Evolutionary conservation across 2,888 invertebrate species (phyloP).

Genomic region (Doris montereyensis): DNA sequence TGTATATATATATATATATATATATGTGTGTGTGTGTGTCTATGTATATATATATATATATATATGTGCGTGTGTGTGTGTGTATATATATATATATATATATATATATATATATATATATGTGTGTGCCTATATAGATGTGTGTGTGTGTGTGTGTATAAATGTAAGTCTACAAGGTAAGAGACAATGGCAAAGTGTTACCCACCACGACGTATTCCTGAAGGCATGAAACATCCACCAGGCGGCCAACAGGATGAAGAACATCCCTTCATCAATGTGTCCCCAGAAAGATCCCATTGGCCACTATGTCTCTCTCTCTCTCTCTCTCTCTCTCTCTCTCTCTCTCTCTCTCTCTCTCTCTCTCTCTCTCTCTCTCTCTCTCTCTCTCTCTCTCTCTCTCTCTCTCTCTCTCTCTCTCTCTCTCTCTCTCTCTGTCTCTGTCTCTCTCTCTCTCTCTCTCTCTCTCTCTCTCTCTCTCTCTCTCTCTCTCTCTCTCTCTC

Average conservation of each 20-base stretch:
- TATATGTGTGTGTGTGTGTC: no score
- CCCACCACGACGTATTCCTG: no score
- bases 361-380: neutral
- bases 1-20: no score
- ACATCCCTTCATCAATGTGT: constrained; percentile 55
- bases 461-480: neutral
- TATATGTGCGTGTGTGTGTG: no score
- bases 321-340: neutral
- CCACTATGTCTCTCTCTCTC: neutral
- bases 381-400: neutral
- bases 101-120: no score
- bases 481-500: neutral
- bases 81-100: no score
- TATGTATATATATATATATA: no score
- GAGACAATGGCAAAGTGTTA: no score
- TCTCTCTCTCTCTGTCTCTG: neutral
- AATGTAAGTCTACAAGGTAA: no score
- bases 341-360: neutral
- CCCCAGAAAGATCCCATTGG: constrained; percentile 57
- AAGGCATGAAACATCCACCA: constrained; percentile 58
- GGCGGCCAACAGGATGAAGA: constrained; percentile 52
- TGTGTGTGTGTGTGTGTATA: no score
- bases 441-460: neutral
- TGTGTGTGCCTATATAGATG: no score
- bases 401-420: neutral